Percentiles rank a stretch among this genome's conserved stretches.
These are phyloP conservation scores for Pocota personata DNA, from an alignment of 2,888 invertebrate genomes.

Conservation along the genomic window DNA sequence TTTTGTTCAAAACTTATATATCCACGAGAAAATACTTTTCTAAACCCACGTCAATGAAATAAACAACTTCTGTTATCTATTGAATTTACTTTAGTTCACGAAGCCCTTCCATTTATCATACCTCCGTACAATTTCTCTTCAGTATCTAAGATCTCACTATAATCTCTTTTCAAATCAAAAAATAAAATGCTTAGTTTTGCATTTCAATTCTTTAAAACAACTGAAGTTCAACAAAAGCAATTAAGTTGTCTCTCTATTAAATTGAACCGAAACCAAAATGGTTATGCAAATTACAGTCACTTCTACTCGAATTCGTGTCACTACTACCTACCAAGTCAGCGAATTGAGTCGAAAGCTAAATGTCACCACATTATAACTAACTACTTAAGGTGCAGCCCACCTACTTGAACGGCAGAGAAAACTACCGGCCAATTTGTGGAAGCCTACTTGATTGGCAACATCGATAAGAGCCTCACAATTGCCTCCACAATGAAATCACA, in stretches of 20 bases:
- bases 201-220: background rate
- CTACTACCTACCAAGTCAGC: conserved; percentile 32
- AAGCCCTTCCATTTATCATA: too few species aligned
- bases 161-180: background rate
- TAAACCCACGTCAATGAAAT: too few species aligned
- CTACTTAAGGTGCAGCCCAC: conserved; percentile 71
- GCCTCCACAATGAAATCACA: conserved; percentile 69
- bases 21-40: too few species aligned
- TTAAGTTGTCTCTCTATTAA: conserved; percentile 19
- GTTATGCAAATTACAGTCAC: conserved; percentile 54
- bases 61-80: too few species aligned
- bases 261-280: conserved; percentile 39
- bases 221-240: conserved; percentile 35
- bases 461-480: conserved; percentile 68
- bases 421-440: conserved; percentile 53
- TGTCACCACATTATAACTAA: conserved; percentile 72
- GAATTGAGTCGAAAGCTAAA: conserved; percentile 64
- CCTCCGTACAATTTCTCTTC: background rate
- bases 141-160: background rate
- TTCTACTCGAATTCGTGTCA: conserved; percentile 37
- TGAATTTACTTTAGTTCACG: too few species aligned
- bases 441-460: conserved; percentile 70
- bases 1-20: too few species aligned
- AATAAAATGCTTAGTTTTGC: background rate
- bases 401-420: conserved; percentile 63